Evolutionary conservation across 1,140 invertebrate genomes (phyloP).

Genomic region (Paracyclopina nana): DNA sequence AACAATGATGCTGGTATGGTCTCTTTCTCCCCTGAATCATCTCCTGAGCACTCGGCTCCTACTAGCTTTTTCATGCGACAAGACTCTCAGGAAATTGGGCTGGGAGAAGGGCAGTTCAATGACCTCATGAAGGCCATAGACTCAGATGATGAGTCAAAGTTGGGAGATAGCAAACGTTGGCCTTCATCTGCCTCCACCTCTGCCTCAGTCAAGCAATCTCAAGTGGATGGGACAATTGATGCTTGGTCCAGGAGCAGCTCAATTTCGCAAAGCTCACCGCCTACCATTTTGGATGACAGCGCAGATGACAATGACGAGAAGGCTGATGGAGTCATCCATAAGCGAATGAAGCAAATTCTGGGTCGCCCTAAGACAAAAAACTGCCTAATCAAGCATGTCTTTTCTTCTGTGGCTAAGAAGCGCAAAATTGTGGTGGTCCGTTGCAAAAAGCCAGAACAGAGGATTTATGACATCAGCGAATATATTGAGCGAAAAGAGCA

Average conservation of each 20-base stretch:
- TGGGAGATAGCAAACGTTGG: too few species aligned
- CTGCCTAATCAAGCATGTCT: not conserved
- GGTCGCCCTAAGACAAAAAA: not conserved
- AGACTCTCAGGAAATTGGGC: not conserved
- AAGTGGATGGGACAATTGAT: slow-evolving; percentile 2
- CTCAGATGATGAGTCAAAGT: not conserved
- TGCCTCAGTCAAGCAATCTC: not conserved
- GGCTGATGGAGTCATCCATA: not conserved
- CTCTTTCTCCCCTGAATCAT: not conserved
- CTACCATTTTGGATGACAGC: not conserved
- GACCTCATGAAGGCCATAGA: not conserved
- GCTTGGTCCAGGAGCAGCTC: not conserved
- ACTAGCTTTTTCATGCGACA: not conserved
- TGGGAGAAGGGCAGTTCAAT: not conserved
- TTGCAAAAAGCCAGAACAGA: not conserved
- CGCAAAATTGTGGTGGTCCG: slow-evolving; percentile 10
- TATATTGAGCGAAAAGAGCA: not conserved
- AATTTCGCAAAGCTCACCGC: not conserved
- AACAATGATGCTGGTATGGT: too few species aligned
- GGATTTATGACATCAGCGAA: not conserved
- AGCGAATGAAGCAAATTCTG: not conserved
- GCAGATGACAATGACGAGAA: not conserved
- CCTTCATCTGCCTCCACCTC: not conserved
- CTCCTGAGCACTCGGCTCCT: not conserved
- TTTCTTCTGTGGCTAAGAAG: not conserved